Evolutionary conservation across 2,888 invertebrate genomes (phyloP), one percentile per base, ranked within the genome.

Genomic region (Caenorhabditis panamensis): DNA sequence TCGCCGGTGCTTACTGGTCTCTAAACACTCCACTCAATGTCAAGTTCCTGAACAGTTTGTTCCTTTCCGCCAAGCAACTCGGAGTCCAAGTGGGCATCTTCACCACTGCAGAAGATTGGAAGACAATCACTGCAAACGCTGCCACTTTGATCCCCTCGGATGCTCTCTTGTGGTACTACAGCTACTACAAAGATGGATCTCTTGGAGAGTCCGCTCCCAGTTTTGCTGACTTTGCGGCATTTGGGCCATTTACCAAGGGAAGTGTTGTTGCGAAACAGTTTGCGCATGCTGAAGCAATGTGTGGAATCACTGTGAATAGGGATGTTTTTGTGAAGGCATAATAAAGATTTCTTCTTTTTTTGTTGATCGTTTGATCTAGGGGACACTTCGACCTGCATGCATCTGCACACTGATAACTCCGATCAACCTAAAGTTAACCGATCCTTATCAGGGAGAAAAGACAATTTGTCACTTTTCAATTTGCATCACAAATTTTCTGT

Each of bases 171-270:
- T 37, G 61, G 61, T 61, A 41, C 18, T 20, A n/a, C 18, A 61
- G 20, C 18, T 36, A 20, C n/a, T 41, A 63, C 5, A 9, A 49
- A 9, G n/a, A 24, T n/a, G 63, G 63, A 11, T n/a, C 11, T 8
- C 18, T 16, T 16, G 63, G 63, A 22, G 63, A 63, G n/a, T 37
- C 63, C 5, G 11, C 26, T 24, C 63, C 44, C 28, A 24, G 26
- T 49, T 63, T 47, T 49, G 11, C 9, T 37, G 63, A 63, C 18
- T 63, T 47, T 41, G 26, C 26, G 26, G 22, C 63, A 4, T 63
- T 63, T 26, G 63, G 63, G 16, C 63, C 63, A 2, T 63, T 44
- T 20, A 47, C 20, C 9, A 44, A 26, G 16, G n/a, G 16, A 5
- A 16, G 4, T 28, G 47, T 44, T 3, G 18, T 16, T 16, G 28